Conservation (phyloP, 2,888 invertebrate species). For the Ypsolopha scabrella region DNA sequence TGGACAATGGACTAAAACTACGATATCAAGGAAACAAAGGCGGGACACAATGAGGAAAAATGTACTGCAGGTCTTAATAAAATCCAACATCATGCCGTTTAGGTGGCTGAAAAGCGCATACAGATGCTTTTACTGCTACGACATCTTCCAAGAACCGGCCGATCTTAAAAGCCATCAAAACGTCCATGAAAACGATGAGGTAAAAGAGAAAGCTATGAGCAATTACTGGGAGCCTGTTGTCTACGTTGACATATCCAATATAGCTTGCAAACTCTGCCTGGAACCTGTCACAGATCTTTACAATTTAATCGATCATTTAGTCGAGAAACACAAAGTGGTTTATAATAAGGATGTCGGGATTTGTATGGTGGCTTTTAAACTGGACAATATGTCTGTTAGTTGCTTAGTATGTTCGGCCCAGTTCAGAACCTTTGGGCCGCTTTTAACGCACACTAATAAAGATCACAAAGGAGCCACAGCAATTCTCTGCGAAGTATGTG, state of each 20-base stretch:
- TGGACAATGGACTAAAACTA: slow-evolving; percentile 11
- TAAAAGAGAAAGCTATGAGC: slow-evolving; percentile 45
- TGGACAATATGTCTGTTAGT: slow-evolving; percentile 42
- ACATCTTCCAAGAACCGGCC: slow-evolving; percentile 51
- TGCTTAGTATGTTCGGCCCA: slow-evolving; percentile 45
- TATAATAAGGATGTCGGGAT: slow-evolving; percentile 53
- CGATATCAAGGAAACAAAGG: slow-evolving; percentile 35
- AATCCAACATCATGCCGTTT: slow-evolving; percentile 54
- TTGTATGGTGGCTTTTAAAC: slow-evolving; percentile 52
- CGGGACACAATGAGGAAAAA: slow-evolving; percentile 46
- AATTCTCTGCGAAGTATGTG: slow-evolving; percentile 53
- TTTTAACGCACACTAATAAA: slow-evolving; percentile 54
- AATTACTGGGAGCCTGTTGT: slow-evolving; percentile 59
- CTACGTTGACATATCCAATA: slow-evolving; percentile 43
- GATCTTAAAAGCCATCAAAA: slow-evolving; percentile 46
- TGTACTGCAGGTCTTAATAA: slow-evolving; percentile 41
- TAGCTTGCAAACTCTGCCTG: slow-evolving; percentile 43
- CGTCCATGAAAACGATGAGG: slow-evolving; percentile 30
- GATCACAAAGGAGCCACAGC: slow-evolving; percentile 54
- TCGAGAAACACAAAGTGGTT: slow-evolving; percentile 31
- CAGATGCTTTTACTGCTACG: slow-evolving; percentile 60
- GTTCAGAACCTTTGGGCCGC: slow-evolving; percentile 52
- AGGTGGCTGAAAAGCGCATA: slow-evolving; percentile 59
- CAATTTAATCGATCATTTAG: slow-evolving; percentile 47
- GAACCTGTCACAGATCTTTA: slow-evolving; percentile 39